phyloP scores from a whole-genome alignment of 2,113 vertebrate species.

The Dinomys branickii region DNA sequence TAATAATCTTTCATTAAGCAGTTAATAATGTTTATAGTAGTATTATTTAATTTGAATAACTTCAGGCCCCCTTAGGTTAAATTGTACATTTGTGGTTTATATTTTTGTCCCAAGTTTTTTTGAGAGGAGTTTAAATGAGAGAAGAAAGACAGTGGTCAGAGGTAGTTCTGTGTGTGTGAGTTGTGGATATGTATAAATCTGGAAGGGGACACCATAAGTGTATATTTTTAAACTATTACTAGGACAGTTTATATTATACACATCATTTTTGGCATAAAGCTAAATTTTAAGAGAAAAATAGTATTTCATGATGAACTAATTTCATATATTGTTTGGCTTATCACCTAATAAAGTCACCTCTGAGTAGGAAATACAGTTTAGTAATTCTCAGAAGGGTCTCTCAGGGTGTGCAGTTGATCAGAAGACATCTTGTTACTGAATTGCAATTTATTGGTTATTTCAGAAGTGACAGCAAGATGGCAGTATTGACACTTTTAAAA shows the following conservation, averaged over 20 bases:
- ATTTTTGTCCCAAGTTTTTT: conserved; percentile 36
- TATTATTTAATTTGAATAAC: background rate
- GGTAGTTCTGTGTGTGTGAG: background rate
- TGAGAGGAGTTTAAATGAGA: background rate
- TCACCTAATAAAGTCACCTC: background rate
- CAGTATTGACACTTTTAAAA: conserved; percentile 89
- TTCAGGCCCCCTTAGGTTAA: background rate
- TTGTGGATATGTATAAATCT: background rate
- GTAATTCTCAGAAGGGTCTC: background rate
- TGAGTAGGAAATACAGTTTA: background rate
- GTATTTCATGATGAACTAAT: conserved; percentile 15
- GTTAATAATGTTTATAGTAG: background rate
- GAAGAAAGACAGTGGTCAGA: accelerated
- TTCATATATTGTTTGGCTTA: background rate
- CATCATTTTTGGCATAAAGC: background rate
- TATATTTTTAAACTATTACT: background rate
- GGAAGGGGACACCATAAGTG: background rate
- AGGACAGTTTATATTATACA: background rate
- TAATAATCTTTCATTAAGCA: background rate
- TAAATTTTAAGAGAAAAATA: conserved; percentile 13
- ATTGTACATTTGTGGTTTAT: background rate
- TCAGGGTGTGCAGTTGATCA: background rate
- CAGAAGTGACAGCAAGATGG: conserved; percentile 86
- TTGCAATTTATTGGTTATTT: conserved; percentile 60
- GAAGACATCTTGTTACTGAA: background rate